Evolutionary conservation across 2,888 invertebrate species (phyloP).

Genomic region (Caenorhabditis sinica): DNA sequence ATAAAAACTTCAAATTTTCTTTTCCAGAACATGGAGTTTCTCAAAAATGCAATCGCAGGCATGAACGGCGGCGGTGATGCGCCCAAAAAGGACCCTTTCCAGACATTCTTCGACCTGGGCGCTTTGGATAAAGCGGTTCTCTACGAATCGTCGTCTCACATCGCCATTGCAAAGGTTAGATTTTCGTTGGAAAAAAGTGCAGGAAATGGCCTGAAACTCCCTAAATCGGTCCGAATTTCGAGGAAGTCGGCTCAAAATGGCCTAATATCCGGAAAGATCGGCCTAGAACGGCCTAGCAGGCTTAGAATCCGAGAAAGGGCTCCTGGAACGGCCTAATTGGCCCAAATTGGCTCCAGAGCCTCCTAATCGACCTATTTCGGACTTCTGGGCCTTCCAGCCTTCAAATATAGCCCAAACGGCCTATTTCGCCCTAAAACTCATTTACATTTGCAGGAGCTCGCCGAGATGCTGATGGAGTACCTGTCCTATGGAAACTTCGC

Average conservation of each 20-base stretch:
- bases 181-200: not conserved
- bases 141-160: too few relatives aligned
- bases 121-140: too few relatives aligned
- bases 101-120: constrained; percentile 1
- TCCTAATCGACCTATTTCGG: too few relatives aligned
- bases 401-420: not conserved
- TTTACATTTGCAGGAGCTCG: constrained; percentile 34
- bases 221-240: too few relatives aligned
- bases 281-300: not conserved
- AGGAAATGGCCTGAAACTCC: not conserved
- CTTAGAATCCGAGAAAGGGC: not conserved
- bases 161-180: too few relatives aligned
- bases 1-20: not conserved
- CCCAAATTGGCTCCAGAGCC: too few relatives aligned
- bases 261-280: not conserved
- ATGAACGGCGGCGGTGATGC: not conserved
- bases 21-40: constrained; percentile 7
- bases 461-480: constrained; percentile 44
- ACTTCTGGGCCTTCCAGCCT: too few relatives aligned
- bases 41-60: not conserved
- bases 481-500: constrained; percentile 39
- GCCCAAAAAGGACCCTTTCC: not conserved
- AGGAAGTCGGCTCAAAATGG: not conserved
- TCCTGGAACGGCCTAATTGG: too few relatives aligned
- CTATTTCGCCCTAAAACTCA: not conserved